These are phyloP conservation scores for Micrasema longulum DNA, from an alignment of 1,140 invertebrate species.

Conservation along the genomic window DNA sequence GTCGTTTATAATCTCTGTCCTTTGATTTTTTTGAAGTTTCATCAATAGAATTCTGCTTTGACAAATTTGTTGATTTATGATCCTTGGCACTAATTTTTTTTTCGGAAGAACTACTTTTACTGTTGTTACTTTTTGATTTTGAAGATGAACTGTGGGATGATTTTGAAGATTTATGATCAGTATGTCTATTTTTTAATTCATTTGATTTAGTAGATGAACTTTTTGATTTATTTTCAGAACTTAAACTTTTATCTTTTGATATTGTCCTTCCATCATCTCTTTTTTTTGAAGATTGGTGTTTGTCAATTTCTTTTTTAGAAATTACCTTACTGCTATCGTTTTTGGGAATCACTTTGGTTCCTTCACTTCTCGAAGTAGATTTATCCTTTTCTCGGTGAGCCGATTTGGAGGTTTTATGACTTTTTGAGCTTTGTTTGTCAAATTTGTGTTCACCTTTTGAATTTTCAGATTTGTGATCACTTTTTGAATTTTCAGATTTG, in stretches of 20 bases:
- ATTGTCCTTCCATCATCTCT: slow-evolving; percentile 17
- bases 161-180: slow-evolving; percentile 14
- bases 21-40: background rate
- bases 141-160: slow-evolving; percentile 15
- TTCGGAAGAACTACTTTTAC: slow-evolving; percentile 18
- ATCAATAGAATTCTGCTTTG: slow-evolving; percentile 10
- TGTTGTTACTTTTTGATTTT: slow-evolving; percentile 18
- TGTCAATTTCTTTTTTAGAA: slow-evolving; percentile 4
- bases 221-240: slow-evolving; percentile 12
- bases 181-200: slow-evolving; percentile 13
- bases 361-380: slow-evolving; percentile 2
- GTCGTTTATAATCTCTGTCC: background rate
- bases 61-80: slow-evolving; percentile 10
- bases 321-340: background rate
- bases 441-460: slow-evolving; percentile 26
- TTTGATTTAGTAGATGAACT: slow-evolving; percentile 13
- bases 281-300: slow-evolving; percentile 18
- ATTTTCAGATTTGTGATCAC: slow-evolving; percentile 7
- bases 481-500: slow-evolving; percentile 13
- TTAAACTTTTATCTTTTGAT: slow-evolving; percentile 18
- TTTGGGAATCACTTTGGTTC: background rate
- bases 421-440: slow-evolving; percentile 12
- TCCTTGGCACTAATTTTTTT: slow-evolving; percentile 2
- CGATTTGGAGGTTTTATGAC: slow-evolving; percentile 19
- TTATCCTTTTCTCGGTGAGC: slow-evolving; percentile 26